Base-by-base conservation (phyloP, 1,140 invertebrate species). In the Eciton burchellii region DNA sequence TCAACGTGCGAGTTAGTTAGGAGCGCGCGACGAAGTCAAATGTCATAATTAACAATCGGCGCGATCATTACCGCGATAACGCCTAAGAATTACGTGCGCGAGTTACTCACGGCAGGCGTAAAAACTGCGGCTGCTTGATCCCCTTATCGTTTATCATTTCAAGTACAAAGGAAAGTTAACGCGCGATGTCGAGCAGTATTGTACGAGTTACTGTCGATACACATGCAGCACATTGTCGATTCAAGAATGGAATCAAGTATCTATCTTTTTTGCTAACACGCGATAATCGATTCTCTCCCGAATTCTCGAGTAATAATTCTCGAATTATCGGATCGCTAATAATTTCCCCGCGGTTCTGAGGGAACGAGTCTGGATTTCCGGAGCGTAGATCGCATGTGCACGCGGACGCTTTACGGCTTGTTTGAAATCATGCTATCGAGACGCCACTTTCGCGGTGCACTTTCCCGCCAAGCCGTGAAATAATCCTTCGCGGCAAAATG, bases 1-100 rank as follows among this genome's bases (percentile, higher is more conserved):
- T 29, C 85, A 29, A 62, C 82, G 63, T 71, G 47, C 6, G 26
- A 66, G 49, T 87, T 85, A 87, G 83, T 87, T 83, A 85, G 83
- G 71, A 65, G 59, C 52, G 47, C 43, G 16, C 59, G 29, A 21
- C 54, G 62, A 11, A 3, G 45, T 60, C 49, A 79, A 79, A 83
- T 62, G 54, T 73, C 76, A 81, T 84, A 85, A 81, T 24, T 56
- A 81, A 73, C 35, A 57, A 47, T 85, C 49, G 47, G 26, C 49
- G 52, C 60, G 6, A 41, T 56, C 59, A 41, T 63, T 70, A 70
- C 35, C 16, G n/a, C 16, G 9, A 6, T 35, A 52, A 65, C 19
- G n/a, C 11, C 43, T 63, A 71, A 76, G 47, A 70, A 71, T 86
- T 16, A 29, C 45, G 8, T 57, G 11, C n/a, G 9, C 8, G 21